phyloP scores from a whole-genome alignment of 1,140 invertebrate species.

The Thaumatotibia leucotreta region DNA sequence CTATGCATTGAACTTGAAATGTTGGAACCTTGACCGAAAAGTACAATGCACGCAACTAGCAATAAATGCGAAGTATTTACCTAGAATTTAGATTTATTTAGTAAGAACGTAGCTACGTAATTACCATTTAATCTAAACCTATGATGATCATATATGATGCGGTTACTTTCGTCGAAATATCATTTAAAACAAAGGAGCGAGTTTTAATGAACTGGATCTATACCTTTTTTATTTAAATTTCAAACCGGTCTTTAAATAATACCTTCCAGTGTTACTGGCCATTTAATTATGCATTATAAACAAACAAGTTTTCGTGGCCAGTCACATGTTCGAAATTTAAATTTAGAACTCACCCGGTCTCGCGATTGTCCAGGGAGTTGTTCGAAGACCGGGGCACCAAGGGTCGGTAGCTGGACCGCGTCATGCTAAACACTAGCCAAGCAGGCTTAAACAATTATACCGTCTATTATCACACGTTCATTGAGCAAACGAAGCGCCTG shows the following conservation, averaged over 20 bases:
- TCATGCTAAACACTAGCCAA: conserved; percentile 39
- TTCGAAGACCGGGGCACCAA: conserved; percentile 61
- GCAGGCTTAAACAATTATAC: not conserved
- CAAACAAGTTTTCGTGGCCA: not conserved
- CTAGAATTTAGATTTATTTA: too few relatives aligned
- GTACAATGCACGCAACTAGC: too few relatives aligned
- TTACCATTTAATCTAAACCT: too few relatives aligned
- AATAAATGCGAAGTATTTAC: too few relatives aligned
- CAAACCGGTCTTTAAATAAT: not conserved
- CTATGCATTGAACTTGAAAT: too few relatives aligned
- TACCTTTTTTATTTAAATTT: not conserved
- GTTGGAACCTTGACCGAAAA: too few relatives aligned
- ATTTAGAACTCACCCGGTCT: conserved; percentile 49
- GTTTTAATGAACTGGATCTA: not conserved
- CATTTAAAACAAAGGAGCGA: not conserved
- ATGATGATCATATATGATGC: too few relatives aligned
- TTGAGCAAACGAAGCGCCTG: conserved; percentile 41
- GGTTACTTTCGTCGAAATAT: not conserved
- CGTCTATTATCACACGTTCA: conserved; percentile 29
- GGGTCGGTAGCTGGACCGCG: conserved; percentile 61
- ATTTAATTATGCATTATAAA: not conserved
- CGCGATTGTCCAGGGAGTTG: conserved; percentile 55
- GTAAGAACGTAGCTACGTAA: too few relatives aligned
- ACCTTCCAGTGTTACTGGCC: too few relatives aligned
- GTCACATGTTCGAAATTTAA: not conserved